Evolutionary conservation across 2,888 invertebrate species (phyloP).

Genomic region (Polietes domitor): DNA sequence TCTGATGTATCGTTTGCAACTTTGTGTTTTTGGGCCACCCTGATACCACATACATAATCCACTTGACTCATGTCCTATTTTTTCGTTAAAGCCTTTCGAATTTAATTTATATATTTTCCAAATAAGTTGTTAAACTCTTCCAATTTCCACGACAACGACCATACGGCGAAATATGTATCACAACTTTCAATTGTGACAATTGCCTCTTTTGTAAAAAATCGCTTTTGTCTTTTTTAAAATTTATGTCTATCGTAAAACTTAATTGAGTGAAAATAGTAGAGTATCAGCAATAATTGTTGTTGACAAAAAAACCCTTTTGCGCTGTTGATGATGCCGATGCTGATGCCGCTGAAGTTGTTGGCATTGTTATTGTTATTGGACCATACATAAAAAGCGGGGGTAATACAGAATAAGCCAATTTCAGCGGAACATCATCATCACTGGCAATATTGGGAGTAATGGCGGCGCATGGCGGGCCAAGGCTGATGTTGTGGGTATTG

Average conservation of each 20-base stretch:
- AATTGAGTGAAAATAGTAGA: constrained; percentile 66
- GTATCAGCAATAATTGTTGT: constrained; percentile 65
- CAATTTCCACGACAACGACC: not conserved
- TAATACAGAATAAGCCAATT: constrained; percentile 54
- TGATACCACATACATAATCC: not conserved
- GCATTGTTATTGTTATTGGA: not conserved
- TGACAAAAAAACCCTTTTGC: constrained; percentile 55
- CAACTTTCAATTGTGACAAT: constrained; percentile 28
- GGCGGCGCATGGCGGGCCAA: constrained; percentile 3
- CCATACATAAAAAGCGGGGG: constrained; percentile 23
- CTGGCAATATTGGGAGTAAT: not conserved
- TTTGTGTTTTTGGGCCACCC: too few species aligned
- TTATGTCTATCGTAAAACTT: constrained; percentile 66
- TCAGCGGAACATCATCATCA: constrained; percentile 11
- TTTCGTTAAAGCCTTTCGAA: not conserved
- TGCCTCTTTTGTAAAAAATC: not conserved
- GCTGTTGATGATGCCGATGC: not conserved
- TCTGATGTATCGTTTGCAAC: too few species aligned
- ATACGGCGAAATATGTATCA: constrained; percentile 5
- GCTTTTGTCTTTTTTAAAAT: constrained; percentile 55
- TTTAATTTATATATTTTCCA: not conserved
- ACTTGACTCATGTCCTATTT: not conserved
- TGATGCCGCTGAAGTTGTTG: not conserved
- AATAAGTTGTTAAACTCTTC: constrained; percentile 5
- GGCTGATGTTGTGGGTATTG: not conserved